phyloP scores from a whole-genome alignment of 1,140 invertebrate species.

The Zaprionus kolodkinae region DNA sequence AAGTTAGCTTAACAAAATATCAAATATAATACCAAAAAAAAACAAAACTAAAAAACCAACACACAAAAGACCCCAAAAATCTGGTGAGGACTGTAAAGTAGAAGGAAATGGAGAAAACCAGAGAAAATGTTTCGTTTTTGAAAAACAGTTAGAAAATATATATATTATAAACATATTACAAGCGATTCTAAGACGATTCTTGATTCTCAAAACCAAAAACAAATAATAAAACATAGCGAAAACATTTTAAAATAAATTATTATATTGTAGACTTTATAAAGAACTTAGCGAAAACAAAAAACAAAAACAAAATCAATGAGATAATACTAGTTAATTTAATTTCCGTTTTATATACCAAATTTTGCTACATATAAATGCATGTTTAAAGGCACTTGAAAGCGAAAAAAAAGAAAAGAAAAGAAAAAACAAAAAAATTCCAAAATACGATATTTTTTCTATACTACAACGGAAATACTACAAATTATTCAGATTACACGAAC shows the following conservation, averaged over 20 bases:
- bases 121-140: neutral
- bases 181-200: constrained; percentile 27
- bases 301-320: constrained; percentile 5
- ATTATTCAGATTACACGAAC: constrained; percentile 38
- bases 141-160: constrained; percentile 6
- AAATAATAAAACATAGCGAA: constrained; percentile 31
- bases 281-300: constrained; percentile 17
- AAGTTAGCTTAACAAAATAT: constrained; percentile 74
- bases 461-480: constrained; percentile 56
- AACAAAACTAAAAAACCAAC: constrained; percentile 26
- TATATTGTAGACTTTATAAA: constrained; percentile 35
- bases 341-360: constrained; percentile 67
- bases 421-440: constrained; percentile 8
- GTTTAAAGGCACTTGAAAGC: constrained; percentile 54
- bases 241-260: constrained; percentile 31
- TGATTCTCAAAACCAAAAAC: constrained; percentile 20
- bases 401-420: constrained; percentile 29
- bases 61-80: constrained; percentile 5
- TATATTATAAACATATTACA: constrained; percentile 1
- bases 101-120: constrained; percentile 2
- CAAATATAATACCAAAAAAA: constrained; percentile 42
- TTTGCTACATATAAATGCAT: constrained; percentile 55
- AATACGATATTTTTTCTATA: constrained; percentile 77
- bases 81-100: constrained; percentile 4
- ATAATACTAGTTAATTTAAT: constrained; percentile 43